These are phyloP conservation scores for Epicauta chinensis DNA, from an alignment of 1,140 invertebrate species.

Conservation along the genomic window DNA sequence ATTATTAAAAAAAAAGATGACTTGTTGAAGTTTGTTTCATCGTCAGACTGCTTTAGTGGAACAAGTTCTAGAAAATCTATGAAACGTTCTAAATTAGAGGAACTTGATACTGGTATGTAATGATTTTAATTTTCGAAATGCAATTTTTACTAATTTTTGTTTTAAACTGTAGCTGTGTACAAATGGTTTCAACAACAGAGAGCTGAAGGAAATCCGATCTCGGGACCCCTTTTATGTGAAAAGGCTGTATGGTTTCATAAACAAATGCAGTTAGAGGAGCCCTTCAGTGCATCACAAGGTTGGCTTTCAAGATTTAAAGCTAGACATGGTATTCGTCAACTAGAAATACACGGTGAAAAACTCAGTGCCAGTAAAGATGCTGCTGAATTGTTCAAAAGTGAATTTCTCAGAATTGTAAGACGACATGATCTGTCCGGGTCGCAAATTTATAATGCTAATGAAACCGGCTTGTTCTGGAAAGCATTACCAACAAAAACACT, in stretches of 20 bases:
- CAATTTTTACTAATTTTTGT: no score
- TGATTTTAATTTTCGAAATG: no score
- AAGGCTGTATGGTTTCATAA: neutral
- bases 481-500: constrained; percentile 37
- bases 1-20: neutral
- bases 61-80: no score
- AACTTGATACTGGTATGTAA: no score
- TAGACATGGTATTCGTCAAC: constrained; percentile 1
- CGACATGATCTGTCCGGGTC: no score
- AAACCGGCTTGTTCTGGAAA: constrained; percentile 39
- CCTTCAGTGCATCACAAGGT: neutral
- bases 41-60: neutral
- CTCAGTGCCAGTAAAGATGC: neutral
- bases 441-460: no score
- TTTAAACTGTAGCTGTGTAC: no score
- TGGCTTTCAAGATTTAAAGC: neutral
- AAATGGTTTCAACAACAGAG: no score
- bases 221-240: neutral
- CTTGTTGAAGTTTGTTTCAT: neutral
- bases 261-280: neutral
- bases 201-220: neutral
- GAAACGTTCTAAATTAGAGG: no score
- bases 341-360: constrained; percentile 2
- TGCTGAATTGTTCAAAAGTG: no score
- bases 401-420: no score